phyloP scores from a whole-genome alignment of 2,888 invertebrate species.

The Epirrhoe alternata region DNA sequence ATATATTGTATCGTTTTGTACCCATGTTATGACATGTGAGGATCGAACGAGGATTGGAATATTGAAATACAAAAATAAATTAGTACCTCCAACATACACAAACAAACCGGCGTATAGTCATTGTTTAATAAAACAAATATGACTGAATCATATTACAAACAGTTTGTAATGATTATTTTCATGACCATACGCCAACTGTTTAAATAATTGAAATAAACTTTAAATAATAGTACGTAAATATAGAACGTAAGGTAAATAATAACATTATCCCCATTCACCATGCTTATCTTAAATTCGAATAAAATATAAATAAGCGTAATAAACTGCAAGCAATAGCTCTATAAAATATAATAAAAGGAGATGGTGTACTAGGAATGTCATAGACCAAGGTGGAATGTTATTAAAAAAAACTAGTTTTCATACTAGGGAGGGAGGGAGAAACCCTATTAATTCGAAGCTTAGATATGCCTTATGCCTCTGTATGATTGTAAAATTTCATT shows the following conservation, averaged over 20 bases:
- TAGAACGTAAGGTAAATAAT: conserved; percentile 48
- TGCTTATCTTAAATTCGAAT: conserved; percentile 43
- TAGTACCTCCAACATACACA: conserved; percentile 74
- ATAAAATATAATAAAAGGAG: conserved; percentile 36
- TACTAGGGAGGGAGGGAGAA: background rate
- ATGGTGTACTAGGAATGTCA: conserved; percentile 5
- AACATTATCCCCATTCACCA: conserved; percentile 51
- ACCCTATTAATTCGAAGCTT: background rate
- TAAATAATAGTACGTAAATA: conserved; percentile 51
- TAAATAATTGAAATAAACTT: conserved; percentile 55
- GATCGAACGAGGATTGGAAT: conserved; percentile 64
- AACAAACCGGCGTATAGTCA: conserved; percentile 50
- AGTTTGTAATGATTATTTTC: conserved; percentile 36
- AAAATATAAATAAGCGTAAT: conserved; percentile 31
- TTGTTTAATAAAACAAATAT: conserved; percentile 24
- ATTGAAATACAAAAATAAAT: conserved; percentile 80
- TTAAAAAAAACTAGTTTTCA: background rate
- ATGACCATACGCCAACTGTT: conserved; percentile 61
- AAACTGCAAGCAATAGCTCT: conserved; percentile 54
- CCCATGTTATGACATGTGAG: conserved; percentile 80
- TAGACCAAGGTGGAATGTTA: conserved; percentile 4
- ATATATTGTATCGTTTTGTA: conserved; percentile 60
- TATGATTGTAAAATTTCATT: background rate
- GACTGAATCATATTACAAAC: conserved; percentile 38
- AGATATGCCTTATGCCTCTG: background rate